Percentiles rank a stretch among this genome's conserved stretches.
These are phyloP conservation scores for Bilobella aurantiaca DNA, from an alignment of 1,140 invertebrate genomes.

Conservation along the genomic window DNA sequence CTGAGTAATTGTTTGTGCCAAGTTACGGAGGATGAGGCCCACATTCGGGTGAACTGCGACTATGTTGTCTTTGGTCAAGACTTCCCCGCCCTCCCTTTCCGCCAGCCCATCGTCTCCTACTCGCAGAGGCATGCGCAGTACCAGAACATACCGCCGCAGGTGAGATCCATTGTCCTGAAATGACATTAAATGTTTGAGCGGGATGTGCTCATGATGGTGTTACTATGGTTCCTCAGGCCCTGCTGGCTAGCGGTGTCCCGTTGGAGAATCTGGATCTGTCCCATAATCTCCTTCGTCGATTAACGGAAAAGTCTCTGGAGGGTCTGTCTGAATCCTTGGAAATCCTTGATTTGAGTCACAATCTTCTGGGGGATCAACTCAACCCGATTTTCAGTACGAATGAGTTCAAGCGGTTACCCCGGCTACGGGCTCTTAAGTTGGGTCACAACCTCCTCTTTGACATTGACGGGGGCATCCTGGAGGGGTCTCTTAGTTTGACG, in stretches of 20 bases:
- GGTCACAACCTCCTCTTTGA: conserved; percentile 65
- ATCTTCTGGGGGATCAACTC: conserved; percentile 72
- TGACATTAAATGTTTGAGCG: neutral
- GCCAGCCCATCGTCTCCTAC: conserved; percentile 61
- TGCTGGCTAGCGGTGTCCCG: conserved; percentile 51
- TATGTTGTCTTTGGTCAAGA: conserved; percentile 65
- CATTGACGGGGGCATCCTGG: conserved; percentile 71
- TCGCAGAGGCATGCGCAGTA: conserved; percentile 64
- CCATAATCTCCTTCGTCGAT: conserved; percentile 62
- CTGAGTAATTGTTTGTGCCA: too few species aligned
- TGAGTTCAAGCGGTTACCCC: conserved; percentile 62
- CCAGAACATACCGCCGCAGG: conserved; percentile 64
- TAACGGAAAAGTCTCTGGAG: conserved; percentile 63
- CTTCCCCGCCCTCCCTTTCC: conserved; percentile 57
- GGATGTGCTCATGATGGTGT: conserved; percentile 13
- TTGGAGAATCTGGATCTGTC: conserved; percentile 67
- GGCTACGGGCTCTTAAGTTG: conserved; percentile 62
- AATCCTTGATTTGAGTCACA: conserved; percentile 62
- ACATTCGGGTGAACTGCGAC: conserved; percentile 64
- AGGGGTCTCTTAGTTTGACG: conserved; percentile 62
- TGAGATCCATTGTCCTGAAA: conserved; percentile 26
- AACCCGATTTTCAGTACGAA: conserved; percentile 79
- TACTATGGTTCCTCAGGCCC: conserved; percentile 41
- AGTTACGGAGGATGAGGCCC: too few species aligned
- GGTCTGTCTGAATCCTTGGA: conserved; percentile 54